These are phyloP conservation scores for Enteromius unitaeniatus DNA, from an alignment of 2,797 vertebrate genomes.

Conservation along the genomic window DNA sequence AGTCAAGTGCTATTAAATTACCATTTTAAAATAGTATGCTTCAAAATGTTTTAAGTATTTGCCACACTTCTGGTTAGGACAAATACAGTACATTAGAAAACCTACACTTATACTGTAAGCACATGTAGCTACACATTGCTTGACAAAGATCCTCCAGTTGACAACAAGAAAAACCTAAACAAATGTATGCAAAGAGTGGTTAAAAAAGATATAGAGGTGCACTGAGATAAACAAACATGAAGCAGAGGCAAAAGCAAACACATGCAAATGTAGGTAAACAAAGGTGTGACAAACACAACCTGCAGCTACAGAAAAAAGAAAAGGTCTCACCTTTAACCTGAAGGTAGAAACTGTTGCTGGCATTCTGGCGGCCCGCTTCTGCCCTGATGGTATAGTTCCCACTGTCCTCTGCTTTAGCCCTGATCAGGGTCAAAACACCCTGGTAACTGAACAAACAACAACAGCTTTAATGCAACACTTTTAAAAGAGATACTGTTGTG, in stretches of 20 bases:
- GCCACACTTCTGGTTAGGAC: not conserved
- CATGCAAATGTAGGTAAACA: conserved; percentile 52
- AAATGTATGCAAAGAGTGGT: conserved; percentile 47
- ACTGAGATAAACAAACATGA: conserved; percentile 33
- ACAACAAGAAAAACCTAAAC: conserved; percentile 34
- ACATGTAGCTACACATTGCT: conserved; percentile 8
- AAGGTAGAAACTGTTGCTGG: conserved; percentile 84
- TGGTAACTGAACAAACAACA: conserved; percentile 79
- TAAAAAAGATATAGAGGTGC: conserved; percentile 20
- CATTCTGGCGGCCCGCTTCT: conserved; percentile 84
- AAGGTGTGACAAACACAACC: conserved; percentile 10
- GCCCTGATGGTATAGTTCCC: conserved; percentile 92
- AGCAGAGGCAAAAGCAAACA: conserved; percentile 38
- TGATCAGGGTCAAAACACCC: conserved; percentile 89
- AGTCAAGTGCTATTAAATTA: not conserved
- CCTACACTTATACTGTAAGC: not conserved
- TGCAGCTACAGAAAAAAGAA: conserved; percentile 16
- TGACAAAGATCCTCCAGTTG: conserved; percentile 37
- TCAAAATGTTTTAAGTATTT: not conserved
- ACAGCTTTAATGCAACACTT: not conserved
- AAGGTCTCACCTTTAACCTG: conserved; percentile 88
- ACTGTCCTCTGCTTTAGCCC: conserved; percentile 95
- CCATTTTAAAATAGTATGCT: not conserved
- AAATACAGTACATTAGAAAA: not conserved
- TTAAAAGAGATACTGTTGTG: not conserved